Conservation (phyloP, 1,140 invertebrate genomes). For the Sarcophaga bullata region DNA sequence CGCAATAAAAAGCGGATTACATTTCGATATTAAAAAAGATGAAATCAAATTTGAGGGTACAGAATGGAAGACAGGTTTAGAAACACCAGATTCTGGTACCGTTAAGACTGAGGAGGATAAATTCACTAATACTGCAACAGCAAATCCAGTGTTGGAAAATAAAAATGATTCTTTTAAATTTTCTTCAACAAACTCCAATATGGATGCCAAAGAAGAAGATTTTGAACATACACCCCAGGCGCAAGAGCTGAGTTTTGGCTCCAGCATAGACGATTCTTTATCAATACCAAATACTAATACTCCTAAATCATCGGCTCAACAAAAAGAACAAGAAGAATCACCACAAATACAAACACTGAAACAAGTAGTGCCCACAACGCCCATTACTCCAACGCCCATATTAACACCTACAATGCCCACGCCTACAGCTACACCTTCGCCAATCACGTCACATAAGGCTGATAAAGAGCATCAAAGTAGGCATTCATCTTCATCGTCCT, state of each 20-base stretch:
- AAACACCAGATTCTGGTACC: neutral
- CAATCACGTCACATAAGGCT: neutral
- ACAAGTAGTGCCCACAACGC: neutral
- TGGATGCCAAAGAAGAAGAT: neutral
- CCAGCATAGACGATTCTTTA: neutral
- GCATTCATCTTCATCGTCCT: conserved; percentile 48
- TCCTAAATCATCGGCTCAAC: neutral
- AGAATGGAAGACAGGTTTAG: conserved; percentile 49
- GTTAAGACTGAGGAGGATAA: neutral
- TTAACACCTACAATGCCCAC: conserved; percentile 27
- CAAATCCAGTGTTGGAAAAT: neutral
- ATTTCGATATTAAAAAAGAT: conserved; percentile 65
- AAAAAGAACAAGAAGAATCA: conserved; percentile 14
- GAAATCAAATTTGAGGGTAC: conserved; percentile 63
- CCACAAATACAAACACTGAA: conserved; percentile 8
- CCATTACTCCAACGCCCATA: conserved; percentile 23
- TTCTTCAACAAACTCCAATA: neutral
- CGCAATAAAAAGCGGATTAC: conserved; percentile 48
- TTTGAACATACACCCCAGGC: neutral
- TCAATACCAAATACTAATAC: conserved; percentile 3
- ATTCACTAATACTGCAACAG: neutral
- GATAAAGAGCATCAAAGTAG: conserved; percentile 31
- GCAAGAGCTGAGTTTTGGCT: conserved; percentile 29
- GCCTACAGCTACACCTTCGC: conserved; percentile 28
- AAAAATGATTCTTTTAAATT: conserved; percentile 26